These are phyloP conservation scores for Pipa parva DNA, from an alignment of 2,113 vertebrate genomes.

Conservation along the genomic window DNA sequence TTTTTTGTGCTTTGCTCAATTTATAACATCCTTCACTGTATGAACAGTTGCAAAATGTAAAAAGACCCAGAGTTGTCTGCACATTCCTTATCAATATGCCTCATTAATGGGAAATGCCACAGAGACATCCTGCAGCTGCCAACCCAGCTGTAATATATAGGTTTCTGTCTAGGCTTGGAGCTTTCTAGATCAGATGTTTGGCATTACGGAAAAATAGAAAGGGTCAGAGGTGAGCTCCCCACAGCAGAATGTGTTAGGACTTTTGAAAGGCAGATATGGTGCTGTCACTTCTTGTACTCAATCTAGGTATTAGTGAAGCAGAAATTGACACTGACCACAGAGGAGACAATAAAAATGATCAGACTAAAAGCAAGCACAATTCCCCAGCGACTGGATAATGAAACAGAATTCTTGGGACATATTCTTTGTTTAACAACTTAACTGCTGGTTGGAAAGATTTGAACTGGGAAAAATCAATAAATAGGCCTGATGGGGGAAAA, in stretches of 20 bases:
- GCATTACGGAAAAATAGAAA: slow-evolving; percentile 16
- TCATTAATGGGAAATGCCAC: not conserved
- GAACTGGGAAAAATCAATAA: no score
- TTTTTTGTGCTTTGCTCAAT: no score
- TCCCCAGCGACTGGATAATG: slow-evolving; percentile 21
- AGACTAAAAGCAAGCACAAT: slow-evolving; percentile 17
- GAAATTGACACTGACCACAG: slow-evolving; percentile 23
- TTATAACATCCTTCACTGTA: no score
- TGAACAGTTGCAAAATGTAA: not conserved
- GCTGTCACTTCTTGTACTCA: slow-evolving; percentile 32
- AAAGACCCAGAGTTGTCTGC: not conserved
- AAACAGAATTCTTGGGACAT: slow-evolving; percentile 14
- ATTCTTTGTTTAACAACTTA: slow-evolving; percentile 1
- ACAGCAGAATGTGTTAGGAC: slow-evolving; percentile 28
- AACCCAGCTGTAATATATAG: slow-evolving; percentile 5
- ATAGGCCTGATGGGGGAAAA: no score
- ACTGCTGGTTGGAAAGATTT: no score
- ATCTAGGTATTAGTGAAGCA: slow-evolving; percentile 20
- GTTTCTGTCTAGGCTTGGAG: not conserved
- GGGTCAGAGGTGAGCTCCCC: slow-evolving; percentile 11
- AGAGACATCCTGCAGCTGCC: not conserved
- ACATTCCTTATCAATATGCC: not conserved
- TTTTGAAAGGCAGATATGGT: slow-evolving; percentile 28
- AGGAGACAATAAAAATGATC: slow-evolving; percentile 21
- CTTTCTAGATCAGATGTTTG: slow-evolving; percentile 19